Conservation (phyloP, 2,113 vertebrate species). For the cat (Felis catus) region F.catus_Fca126_mat1.0 CM031417.1:100368001-100368500, state of each 20-base stretch:
- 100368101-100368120: conserved; percentile 10
- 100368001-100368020: neutral
- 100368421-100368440: conserved; percentile 82
- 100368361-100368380: conserved; percentile 72
- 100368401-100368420: conserved; percentile 80
- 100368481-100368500: conserved; percentile 93
- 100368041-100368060: conserved; percentile 31
- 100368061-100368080: conserved; percentile 77
- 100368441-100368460: conserved; percentile 84
- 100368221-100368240: conserved; percentile 93
- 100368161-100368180: conserved; percentile 70
- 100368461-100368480: conserved; percentile 94
- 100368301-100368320: conserved; percentile 76
- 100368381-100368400: conserved; percentile 76
- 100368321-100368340: conserved; percentile 54
- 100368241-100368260: conserved; percentile 87
- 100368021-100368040: neutral
- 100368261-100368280: conserved; percentile 75
- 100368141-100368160: neutral
- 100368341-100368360: conserved; percentile 78
- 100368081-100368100: conserved; percentile 29
- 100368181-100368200: conserved; percentile 65
- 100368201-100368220: conserved; percentile 81
- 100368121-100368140: neutral
- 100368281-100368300: conserved; percentile 91